A percentile compares a stretch with the other conserved stretches of the same genome.
Evolutionary conservation across 2,888 invertebrate genomes (phyloP).

Genomic region (Deroplatys truncata): DNA sequence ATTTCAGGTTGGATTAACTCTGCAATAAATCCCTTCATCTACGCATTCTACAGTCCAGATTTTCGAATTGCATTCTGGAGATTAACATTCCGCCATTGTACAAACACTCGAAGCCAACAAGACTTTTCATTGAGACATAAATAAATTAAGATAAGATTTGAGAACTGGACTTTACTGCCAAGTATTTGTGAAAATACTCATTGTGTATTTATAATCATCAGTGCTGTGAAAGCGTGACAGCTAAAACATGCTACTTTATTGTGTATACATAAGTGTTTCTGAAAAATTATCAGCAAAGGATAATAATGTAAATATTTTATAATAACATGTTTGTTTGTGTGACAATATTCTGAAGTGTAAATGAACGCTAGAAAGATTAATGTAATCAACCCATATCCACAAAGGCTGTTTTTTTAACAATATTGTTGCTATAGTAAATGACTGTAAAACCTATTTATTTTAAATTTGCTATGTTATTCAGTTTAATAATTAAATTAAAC

Average conservation of each 20-base stretch:
- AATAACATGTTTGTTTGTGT: neutral
- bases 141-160: neutral
- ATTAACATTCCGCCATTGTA: constrained; percentile 67
- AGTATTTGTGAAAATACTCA: neutral
- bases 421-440: neutral
- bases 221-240: neutral
- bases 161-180: neutral
- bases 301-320: neutral
- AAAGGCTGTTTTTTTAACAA: neutral
- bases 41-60: constrained; percentile 84
- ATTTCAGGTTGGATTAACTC: constrained; percentile 75
- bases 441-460: neutral
- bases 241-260: neutral
- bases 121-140: constrained; percentile 28
- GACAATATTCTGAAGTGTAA: neutral
- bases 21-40: constrained; percentile 86
- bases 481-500: neutral
- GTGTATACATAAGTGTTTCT: neutral
- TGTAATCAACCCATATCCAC: neutral
- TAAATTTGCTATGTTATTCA: neutral
- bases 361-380: neutral
- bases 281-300: neutral
- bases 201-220: neutral
- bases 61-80: constrained; percentile 84
- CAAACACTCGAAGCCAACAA: constrained; percentile 40